Conservation (phyloP, 2,797 vertebrate species). For the Glyptemys insculpta region DNA sequence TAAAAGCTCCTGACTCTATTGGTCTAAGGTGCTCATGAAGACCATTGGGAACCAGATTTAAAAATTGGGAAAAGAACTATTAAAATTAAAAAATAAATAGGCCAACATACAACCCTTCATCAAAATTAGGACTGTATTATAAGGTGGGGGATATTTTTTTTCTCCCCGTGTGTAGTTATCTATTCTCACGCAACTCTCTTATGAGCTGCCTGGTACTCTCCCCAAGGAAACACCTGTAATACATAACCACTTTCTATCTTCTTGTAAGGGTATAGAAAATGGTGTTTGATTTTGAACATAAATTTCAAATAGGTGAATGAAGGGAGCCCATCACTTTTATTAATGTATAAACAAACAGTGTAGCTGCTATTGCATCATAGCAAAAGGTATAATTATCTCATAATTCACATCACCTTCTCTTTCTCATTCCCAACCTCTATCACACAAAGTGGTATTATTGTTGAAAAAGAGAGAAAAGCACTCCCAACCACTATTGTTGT, state of each 20-base stretch:
- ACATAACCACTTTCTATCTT: background rate
- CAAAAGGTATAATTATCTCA: background rate
- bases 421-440: background rate
- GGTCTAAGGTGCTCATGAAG: background rate
- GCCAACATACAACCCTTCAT: background rate
- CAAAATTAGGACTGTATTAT: background rate
- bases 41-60: slow-evolving; percentile 28
- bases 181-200: background rate
- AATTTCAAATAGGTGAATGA: background rate
- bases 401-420: background rate
- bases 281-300: background rate
- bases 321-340: background rate
- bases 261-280: background rate
- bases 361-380: background rate
- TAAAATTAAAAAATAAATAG: slow-evolving; percentile 23
- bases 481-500: background rate
- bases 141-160: background rate
- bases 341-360: background rate
- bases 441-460: background rate
- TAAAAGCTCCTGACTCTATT: background rate
- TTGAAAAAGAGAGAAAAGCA: background rate
- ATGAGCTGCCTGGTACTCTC: slow-evolving; percentile 2
- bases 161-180: background rate
- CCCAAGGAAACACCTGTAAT: slow-evolving; percentile 9
- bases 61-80: slow-evolving; percentile 12